Percentiles rank a stretch among this genome's conserved stretches.
Conservation (phyloP, 2,888 invertebrate species). For the Folsomia candida region DNA sequence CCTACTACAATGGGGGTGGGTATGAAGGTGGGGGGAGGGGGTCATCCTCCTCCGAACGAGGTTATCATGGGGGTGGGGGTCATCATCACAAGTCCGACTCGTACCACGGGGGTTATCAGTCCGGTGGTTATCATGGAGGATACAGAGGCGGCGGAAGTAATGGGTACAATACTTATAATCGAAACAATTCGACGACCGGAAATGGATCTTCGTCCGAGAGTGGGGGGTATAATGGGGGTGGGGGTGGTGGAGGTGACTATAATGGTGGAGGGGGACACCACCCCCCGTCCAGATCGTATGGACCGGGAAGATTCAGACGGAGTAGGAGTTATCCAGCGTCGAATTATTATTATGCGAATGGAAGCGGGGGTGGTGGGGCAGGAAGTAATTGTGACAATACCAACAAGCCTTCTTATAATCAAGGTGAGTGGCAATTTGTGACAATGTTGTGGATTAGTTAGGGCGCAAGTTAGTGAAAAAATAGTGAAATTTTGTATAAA, state of each 20-base stretch:
- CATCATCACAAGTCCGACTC: conserved; percentile 13
- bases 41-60: conserved; percentile 13
- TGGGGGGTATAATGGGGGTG: conserved; percentile 18
- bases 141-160: conserved; percentile 18
- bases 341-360: conserved; percentile 48
- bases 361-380: conserved; percentile 34
- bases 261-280: conserved; percentile 23
- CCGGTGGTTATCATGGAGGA: conserved; percentile 30
- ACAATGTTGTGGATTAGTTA: too few relatives aligned
- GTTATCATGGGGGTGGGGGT: conserved; percentile 27
- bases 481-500: too few relatives aligned
- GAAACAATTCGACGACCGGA: conserved; percentile 30
- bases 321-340: conserved; percentile 48
- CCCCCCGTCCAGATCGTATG: conserved; percentile 39
- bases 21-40: conserved; percentile 12
- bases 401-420: conserved; percentile 51
- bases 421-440: conserved; percentile 46
- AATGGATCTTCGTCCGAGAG: conserved; percentile 19
- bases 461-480: too few relatives aligned
- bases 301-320: conserved; percentile 45
- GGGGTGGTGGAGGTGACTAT: conserved; percentile 27
- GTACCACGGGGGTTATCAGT: conserved; percentile 23
- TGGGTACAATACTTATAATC: conserved; percentile 32
- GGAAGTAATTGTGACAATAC: conserved; percentile 42
- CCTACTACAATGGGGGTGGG: conserved; percentile 26